Evolutionary conservation across 2,888 invertebrate genomes (phyloP).

Genomic region (Agrochola macilenta): DNA sequence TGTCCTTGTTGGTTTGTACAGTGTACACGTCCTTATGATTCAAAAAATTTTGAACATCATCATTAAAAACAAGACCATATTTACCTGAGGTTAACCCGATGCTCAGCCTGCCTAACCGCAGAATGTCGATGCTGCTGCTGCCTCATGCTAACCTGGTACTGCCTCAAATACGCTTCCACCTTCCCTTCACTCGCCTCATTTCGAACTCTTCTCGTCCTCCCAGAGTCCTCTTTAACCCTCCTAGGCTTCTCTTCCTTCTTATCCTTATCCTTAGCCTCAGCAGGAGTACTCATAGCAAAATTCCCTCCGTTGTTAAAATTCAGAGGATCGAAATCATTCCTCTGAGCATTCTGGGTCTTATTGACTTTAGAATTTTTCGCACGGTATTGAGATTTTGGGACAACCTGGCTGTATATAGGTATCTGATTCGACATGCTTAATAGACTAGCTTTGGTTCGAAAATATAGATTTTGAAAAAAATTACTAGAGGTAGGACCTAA

Average conservation of each 20-base stretch:
- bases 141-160: slow-evolving; percentile 87
- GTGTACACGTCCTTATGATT: too few relatives aligned
- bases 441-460: slow-evolving; percentile 84
- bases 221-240: slow-evolving; percentile 75
- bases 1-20: too few relatives aligned
- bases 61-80: slow-evolving; percentile 15
- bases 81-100: slow-evolving; percentile 87
- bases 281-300: slow-evolving; percentile 75
- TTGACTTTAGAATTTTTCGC: slow-evolving; percentile 74
- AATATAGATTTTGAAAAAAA: slow-evolving; percentile 67
- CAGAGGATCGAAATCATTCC: slow-evolving; percentile 92
- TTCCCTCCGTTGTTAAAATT: slow-evolving; percentile 91
- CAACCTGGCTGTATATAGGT: slow-evolving; percentile 89
- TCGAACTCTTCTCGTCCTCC: slow-evolving; percentile 74
- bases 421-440: slow-evolving; percentile 87
- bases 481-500: slow-evolving; percentile 59
- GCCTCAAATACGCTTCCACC: slow-evolving; percentile 87
- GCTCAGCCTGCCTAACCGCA: slow-evolving; percentile 88
- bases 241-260: slow-evolving; percentile 79
- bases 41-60: background rate
- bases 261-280: slow-evolving; percentile 75
- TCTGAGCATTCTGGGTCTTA: slow-evolving; percentile 74
- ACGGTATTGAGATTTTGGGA: slow-evolving; percentile 85
- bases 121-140: slow-evolving; percentile 88
- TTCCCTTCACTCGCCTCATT: slow-evolving; percentile 84